Evolutionary conservation across 2,888 invertebrate species (phyloP).

Genomic region (Hybos culiciformis): DNA sequence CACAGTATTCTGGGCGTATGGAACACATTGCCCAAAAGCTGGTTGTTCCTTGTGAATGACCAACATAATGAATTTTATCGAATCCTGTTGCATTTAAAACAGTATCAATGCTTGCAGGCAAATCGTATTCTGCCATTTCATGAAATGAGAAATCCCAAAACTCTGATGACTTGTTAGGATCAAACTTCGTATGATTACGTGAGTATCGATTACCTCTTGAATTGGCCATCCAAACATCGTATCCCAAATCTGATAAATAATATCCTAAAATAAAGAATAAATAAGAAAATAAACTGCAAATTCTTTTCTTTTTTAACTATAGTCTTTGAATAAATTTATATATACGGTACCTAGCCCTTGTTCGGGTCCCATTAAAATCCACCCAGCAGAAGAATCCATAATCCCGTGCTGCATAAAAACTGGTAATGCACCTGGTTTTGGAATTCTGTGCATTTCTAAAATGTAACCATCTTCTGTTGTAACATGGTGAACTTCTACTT

Average conservation of each 20-base stretch:
- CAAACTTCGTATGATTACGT: slow-evolving; percentile 10
- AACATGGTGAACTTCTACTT: slow-evolving; percentile 42
- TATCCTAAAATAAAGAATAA: not conserved
- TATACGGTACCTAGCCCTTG: slow-evolving; percentile 25
- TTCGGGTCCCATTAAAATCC: slow-evolving; percentile 50
- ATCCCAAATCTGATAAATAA: slow-evolving; percentile 13
- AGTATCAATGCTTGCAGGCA: slow-evolving; percentile 41
- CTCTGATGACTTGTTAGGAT: slow-evolving; percentile 3
- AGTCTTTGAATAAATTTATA: not conserved
- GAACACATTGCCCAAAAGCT: slow-evolving; percentile 26
- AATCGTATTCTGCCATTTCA: slow-evolving; percentile 41
- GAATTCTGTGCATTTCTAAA: slow-evolving; percentile 54
- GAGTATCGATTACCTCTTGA: slow-evolving; percentile 18
- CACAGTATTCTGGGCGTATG: slow-evolving; percentile 28
- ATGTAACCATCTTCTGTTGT: slow-evolving; percentile 59
- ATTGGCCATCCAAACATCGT: slow-evolving; percentile 20
- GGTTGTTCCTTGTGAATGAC: slow-evolving; percentile 42
- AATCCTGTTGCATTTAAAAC: slow-evolving; percentile 32
- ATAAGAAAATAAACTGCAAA: not conserved
- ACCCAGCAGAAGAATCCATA: slow-evolving; percentile 51
- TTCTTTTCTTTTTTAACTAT: not conserved
- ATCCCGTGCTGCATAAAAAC: slow-evolving; percentile 52
- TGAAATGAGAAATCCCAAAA: slow-evolving; percentile 29
- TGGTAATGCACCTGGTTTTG: slow-evolving; percentile 32
- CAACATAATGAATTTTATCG: slow-evolving; percentile 39